Conservation (phyloP, 2,888 invertebrate genomes). For the Synergus laeviventris region DNA sequence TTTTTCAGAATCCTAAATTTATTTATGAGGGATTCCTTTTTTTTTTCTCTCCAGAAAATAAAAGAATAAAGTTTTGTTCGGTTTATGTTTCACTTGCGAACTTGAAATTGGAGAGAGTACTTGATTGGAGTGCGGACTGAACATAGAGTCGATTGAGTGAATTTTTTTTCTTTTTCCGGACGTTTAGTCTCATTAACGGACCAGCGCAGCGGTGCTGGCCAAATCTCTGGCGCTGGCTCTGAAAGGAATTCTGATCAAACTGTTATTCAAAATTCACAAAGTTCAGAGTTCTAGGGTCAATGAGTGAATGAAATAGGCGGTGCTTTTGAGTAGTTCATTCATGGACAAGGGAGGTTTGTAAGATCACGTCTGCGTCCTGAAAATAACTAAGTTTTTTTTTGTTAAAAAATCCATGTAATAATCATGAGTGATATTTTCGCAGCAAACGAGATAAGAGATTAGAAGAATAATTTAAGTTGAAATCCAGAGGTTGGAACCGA, state of each 20-base stretch:
- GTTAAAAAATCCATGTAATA: not conserved
- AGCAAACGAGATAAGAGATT: not conserved
- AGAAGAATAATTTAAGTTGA: not conserved
- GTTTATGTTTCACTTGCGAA: no score
- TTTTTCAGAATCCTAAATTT: no score
- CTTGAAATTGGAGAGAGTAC: not conserved
- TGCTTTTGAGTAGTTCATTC: not conserved
- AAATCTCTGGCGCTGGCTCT: not conserved
- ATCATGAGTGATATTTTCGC: not conserved
- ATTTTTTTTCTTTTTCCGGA: not conserved
- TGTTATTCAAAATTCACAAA: not conserved
- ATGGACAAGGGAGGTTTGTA: not conserved
- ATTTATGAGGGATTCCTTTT: no score
- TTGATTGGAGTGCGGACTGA: not conserved
- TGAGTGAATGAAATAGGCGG: not conserved
- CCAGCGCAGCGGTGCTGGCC: not conserved
- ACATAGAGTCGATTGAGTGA: not conserved
- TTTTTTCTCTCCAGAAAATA: no score
- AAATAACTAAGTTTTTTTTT: no score
- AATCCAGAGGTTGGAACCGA: not conserved
- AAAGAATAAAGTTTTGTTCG: not conserved
- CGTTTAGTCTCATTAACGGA: not conserved
- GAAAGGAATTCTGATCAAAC: not conserved
- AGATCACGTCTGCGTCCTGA: not conserved
- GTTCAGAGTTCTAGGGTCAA: not conserved